Evolutionary conservation across 37 sponge, comb jelly and placozoan genomes (phyloP).

Genomic region (Ephydatia muelleri): DNA sequence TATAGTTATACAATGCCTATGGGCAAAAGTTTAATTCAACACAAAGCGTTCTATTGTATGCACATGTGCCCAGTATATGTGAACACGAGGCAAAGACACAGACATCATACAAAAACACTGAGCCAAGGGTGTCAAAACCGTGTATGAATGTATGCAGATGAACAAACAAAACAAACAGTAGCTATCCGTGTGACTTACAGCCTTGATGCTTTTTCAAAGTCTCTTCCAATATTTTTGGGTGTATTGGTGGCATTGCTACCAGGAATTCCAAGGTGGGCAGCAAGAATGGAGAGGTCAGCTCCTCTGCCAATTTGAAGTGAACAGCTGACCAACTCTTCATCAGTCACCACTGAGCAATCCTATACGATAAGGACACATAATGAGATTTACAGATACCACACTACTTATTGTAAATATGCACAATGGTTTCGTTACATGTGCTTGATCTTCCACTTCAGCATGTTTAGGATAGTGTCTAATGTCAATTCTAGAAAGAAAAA

Average conservation of each 20-base stretch:
- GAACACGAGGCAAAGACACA: too few species aligned
- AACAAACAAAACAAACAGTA: not conserved
- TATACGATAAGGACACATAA: not conserved
- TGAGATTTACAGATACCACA: not conserved
- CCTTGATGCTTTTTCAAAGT: not conserved
- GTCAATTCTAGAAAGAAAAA: not conserved
- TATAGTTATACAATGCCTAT: too few species aligned
- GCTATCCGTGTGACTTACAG: not conserved
- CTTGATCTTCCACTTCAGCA: not conserved
- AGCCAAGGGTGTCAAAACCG: too few species aligned
- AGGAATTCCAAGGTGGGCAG: not conserved
- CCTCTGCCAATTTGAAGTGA: not conserved
- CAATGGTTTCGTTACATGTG: not conserved
- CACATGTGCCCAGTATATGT: too few species aligned
- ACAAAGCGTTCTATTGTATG: too few species aligned
- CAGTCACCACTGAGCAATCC: not conserved
- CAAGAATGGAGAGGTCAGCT: not conserved
- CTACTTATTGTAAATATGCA: not conserved
- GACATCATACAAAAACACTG: too few species aligned
- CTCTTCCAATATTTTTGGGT: not conserved
- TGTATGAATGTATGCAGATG: too few species aligned
- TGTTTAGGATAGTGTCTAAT: not conserved
- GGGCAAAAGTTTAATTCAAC: too few species aligned
- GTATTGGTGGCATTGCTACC: not conserved
- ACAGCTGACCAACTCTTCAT: not conserved